Evolutionary conservation across 2,888 invertebrate species (phyloP).

Genomic region (Dasysyrphus albostriatus): DNA sequence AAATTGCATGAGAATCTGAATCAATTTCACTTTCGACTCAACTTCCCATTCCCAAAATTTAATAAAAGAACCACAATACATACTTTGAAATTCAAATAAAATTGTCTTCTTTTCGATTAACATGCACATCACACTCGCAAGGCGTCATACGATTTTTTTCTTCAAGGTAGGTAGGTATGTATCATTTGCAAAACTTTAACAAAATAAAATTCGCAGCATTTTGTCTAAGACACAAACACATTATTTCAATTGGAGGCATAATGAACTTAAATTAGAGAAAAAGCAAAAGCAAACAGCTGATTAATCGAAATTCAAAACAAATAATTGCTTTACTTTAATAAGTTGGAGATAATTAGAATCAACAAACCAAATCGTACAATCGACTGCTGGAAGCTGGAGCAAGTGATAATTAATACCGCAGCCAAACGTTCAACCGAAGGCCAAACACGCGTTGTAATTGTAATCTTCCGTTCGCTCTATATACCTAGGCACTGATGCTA

Average conservation of each 20-base stretch:
- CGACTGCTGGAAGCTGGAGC: conserved; percentile 16
- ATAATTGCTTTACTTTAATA: conserved; percentile 65
- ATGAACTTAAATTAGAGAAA: conserved; percentile 28
- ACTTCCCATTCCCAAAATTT: not conserved
- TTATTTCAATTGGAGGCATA: conserved; percentile 8
- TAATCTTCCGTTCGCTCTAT: conserved; percentile 14
- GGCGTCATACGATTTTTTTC: not conserved
- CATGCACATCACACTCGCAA: not conserved
- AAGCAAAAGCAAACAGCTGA: conserved; percentile 48
- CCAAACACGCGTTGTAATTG: conserved; percentile 54
- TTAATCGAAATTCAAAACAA: conserved; percentile 62
- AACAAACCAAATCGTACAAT: conserved; percentile 33
- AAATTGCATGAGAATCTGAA: not conserved
- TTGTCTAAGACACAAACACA: not conserved
- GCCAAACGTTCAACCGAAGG: conserved; percentile 17
- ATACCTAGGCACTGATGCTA: not conserved
- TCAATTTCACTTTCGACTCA: conserved; percentile 1
- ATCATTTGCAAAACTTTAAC: not conserved
- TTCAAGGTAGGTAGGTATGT: not conserved
- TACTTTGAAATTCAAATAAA: conserved; percentile 17
- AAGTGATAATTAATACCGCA: conserved; percentile 58
- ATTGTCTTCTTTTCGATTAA: not conserved
- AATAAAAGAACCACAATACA: not conserved
- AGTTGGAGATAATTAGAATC: conserved; percentile 65
- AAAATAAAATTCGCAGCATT: not conserved